A percentile compares a stretch with the other conserved stretches of the same genome.
Evolutionary conservation across 2,888 invertebrate genomes (phyloP).

Genomic region (Apoda limacodes): DNA sequence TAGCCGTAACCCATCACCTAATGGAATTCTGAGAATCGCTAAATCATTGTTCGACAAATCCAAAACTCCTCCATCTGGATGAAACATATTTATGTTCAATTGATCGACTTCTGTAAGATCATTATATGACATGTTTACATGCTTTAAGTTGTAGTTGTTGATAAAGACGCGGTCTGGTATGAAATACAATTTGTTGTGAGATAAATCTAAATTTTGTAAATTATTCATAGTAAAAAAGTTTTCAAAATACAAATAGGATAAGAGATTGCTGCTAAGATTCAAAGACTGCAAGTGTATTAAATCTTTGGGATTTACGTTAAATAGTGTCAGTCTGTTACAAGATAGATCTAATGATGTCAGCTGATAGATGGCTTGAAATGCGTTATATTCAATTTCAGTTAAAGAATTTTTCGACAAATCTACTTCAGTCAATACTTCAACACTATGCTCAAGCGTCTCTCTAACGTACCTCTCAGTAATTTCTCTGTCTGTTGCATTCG

Average conservation of each 20-base stretch:
- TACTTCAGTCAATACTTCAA: constrained; percentile 38
- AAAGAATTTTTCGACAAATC: constrained; percentile 50
- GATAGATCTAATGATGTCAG: constrained; percentile 43
- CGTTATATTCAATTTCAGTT: constrained; percentile 38
- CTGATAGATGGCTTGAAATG: constrained; percentile 40
- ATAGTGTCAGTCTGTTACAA: constrained; percentile 35
- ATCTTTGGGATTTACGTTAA: constrained; percentile 37
- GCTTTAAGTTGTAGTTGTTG: constrained; percentile 35
- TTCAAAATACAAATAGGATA: constrained; percentile 33
- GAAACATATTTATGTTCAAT: constrained; percentile 39
- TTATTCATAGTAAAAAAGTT: constrained; percentile 42
- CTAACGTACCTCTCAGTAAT: constrained; percentile 26
- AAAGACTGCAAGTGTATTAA: constrained; percentile 36
- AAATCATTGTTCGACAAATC: constrained; percentile 50
- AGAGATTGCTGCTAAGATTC: constrained; percentile 44
- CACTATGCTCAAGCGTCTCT: constrained; percentile 21
- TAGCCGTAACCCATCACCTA: constrained; percentile 36
- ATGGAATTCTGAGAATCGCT: constrained; percentile 31
- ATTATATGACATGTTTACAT: constrained; percentile 46
- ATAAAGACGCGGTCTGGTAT: constrained; percentile 40
- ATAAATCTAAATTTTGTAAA: constrained; percentile 52
- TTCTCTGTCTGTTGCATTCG: constrained; percentile 35
- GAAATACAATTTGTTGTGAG: constrained; percentile 36
- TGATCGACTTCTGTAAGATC: constrained; percentile 30
- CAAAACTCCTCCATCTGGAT: constrained; percentile 42